Percentiles rank a stretch among this genome's conserved stretches.
phyloP scores from a whole-genome alignment of 1,140 invertebrate genomes.

The Antheraea mylitta region DNA sequence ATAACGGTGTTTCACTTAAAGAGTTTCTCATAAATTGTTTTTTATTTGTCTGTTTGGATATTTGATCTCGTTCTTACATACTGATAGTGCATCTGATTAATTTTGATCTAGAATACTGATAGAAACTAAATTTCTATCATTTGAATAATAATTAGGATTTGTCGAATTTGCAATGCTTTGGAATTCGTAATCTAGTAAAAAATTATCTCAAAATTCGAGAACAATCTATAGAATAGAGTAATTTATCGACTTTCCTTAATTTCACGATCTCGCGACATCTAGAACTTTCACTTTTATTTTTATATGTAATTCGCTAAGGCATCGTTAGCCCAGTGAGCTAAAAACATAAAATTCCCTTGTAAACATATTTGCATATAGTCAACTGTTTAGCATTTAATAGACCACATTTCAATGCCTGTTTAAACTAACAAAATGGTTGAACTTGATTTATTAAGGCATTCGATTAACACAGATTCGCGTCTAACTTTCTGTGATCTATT shows the following conservation, averaged over 20 bases:
- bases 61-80: too few relatives aligned
- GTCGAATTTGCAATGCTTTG: too few relatives aligned
- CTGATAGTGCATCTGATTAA: too few relatives aligned
- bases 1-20: too few relatives aligned
- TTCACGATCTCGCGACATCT: not conserved
- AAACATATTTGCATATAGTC: not conserved
- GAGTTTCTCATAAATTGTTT: too few relatives aligned
- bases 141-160: too few relatives aligned
- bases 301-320: slow-evolving; percentile 1
- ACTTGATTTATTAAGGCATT: not conserved
- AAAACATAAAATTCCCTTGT: slow-evolving; percentile 9
- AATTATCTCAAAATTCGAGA: too few relatives aligned
- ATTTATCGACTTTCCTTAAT: not conserved
- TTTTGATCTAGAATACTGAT: too few relatives aligned
- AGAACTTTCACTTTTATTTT: slow-evolving; percentile 23
- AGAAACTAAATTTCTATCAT: too few relatives aligned
- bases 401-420: not conserved
- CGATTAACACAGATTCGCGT: not conserved
- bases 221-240: too few relatives aligned
- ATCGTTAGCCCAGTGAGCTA: slow-evolving; percentile 5
- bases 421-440: not conserved
- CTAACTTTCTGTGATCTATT: not conserved
- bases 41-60: too few relatives aligned
- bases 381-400: not conserved
- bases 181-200: too few relatives aligned